Evolutionary conservation across 1,140 invertebrate species (phyloP), one percentile per base, ranked within the genome.

Genomic region (Atta cephalotes): DNA sequence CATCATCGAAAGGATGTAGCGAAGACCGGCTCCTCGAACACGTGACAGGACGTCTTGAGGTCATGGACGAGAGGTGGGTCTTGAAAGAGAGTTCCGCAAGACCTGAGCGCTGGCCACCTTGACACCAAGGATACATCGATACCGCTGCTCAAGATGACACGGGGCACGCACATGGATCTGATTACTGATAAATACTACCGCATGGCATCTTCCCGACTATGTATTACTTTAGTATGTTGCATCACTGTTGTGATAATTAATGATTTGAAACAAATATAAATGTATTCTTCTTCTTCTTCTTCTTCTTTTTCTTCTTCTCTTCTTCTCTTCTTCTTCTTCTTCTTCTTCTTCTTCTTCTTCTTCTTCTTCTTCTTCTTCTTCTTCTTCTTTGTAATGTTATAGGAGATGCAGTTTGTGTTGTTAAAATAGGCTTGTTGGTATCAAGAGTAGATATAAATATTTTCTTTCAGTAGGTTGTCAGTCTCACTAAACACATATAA

Each of bases 31-130:
- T 80, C 31, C 66, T 85, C 77, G 82, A 90, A 90, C 91, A 92
- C 92, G 92, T 92, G 91, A 82, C 91, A 92, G 92, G 92, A 92
- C 88, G 86, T 91, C 90, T 92, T 89, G 86, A 85, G 79, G 66
- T 79, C 58, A 51, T 68, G 31, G 14, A 70, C 53, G 76, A 72
- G 31, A 71, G 58, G 3, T 21, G 18, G 10, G 14, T 31, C 28
- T 51, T 84, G 79, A 86, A 77, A 51, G 45, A 49, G 51, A 2
- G 14, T 58, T 31, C 79, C 65, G 51, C 21, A 31, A 65, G 63
- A 68, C 9, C 28, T 63, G 39, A 21, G 56, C 5, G 2, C 3
- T 21, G 0, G 53, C n/a, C 25, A 35, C 28, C 53, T 82, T 21
- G 68, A 62, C 39, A 76, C 16, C 25, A 12, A 16, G 18, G 10